Percentiles rank a stretch among this genome's conserved stretches.
Evolutionary conservation across 2,888 invertebrate genomes (phyloP).

Genomic region (Erebia aethiops): DNA sequence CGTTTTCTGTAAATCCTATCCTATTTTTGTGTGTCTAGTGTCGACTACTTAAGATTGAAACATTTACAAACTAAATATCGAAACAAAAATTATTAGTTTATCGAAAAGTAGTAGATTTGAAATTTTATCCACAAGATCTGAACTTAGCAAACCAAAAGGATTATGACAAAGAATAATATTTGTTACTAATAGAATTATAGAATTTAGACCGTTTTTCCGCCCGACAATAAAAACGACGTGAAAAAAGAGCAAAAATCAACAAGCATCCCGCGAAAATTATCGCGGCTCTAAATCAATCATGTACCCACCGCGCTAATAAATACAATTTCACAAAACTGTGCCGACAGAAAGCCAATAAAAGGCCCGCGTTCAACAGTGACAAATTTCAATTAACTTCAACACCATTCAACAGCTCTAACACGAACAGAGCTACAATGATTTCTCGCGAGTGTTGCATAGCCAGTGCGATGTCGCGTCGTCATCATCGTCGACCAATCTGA

Average conservation of each 20-base stretch:
- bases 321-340: conserved; percentile 27
- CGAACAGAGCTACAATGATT: too few relatives aligned
- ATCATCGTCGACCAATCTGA: too few relatives aligned
- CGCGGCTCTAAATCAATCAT: conserved; percentile 36
- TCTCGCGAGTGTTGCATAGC: too few relatives aligned
- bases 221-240: background rate
- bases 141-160: background rate
- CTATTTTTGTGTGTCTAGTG: too few relatives aligned
- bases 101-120: background rate
- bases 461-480: too few relatives aligned
- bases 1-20: too few relatives aligned
- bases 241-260: conserved; percentile 14
- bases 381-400: conserved; percentile 26
- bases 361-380: conserved; percentile 19
- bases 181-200: background rate
- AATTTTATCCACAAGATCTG: background rate
- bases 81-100: too few relatives aligned
- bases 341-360: conserved; percentile 30
- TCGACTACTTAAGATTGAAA: too few relatives aligned
- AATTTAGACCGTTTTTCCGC: background rate
- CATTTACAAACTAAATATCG: too few relatives aligned
- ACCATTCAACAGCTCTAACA: too few relatives aligned
- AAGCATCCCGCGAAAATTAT: conserved; percentile 21
- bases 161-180: background rate
- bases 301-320: conserved; percentile 29